Percentiles rank a stretch among this genome's conserved stretches.
phyloP scores from a whole-genome alignment of 2,888 invertebrate genomes.

The Chouioia cunea region DNA sequence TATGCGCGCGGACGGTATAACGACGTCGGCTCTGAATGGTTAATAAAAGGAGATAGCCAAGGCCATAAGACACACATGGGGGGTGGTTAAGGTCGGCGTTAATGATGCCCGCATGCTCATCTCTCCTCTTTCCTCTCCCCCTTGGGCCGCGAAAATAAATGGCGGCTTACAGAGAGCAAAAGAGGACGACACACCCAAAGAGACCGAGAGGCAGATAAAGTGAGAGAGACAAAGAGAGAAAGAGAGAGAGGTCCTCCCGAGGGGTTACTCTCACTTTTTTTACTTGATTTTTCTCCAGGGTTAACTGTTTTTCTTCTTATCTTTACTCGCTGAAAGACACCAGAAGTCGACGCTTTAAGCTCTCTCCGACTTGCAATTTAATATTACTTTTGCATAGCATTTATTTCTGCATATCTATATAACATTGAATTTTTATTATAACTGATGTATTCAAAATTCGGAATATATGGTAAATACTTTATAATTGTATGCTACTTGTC shows the following conservation, averaged over 20 bases:
- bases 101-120: conserved; percentile 58
- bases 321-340: conserved; percentile 28
- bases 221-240: conserved; percentile 30
- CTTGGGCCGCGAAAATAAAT: conserved; percentile 57
- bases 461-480: too few species aligned
- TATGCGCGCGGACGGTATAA: too few species aligned
- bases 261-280: not conserved
- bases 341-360: too few species aligned
- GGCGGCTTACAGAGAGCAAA: conserved; percentile 47
- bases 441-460: too few species aligned
- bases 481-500: too few species aligned
- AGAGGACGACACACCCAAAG: not conserved
- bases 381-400: too few species aligned
- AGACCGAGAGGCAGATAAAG: not conserved
- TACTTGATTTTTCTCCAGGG: conserved; percentile 5
- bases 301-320: conserved; percentile 37
- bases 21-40: too few species aligned
- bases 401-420: too few species aligned
- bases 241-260: conserved; percentile 30
- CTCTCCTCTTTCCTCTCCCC: not conserved
- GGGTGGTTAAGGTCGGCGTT: conserved; percentile 62
- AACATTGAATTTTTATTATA: too few species aligned
- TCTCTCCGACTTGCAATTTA: too few species aligned
- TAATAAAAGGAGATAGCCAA: conserved; percentile 32
- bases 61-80: conserved; percentile 58